These are phyloP conservation scores for Tinea semifulvella DNA, from an alignment of 2,888 invertebrate genomes.

Conservation along the genomic window DNA sequence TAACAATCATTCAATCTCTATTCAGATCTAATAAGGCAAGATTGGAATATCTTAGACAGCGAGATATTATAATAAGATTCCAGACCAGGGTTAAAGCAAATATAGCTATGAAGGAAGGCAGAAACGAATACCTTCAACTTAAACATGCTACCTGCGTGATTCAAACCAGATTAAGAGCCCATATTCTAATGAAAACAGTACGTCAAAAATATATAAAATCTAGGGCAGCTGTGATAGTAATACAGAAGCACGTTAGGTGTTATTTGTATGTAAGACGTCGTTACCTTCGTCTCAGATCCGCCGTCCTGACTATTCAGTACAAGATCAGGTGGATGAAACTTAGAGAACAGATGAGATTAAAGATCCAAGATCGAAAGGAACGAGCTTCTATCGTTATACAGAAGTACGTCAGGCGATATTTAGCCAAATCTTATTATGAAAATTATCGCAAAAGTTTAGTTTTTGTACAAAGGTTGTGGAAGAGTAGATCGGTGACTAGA, in stretches of 20 bases:
- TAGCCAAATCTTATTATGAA: conserved; percentile 34
- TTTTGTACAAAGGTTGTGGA: conserved; percentile 48
- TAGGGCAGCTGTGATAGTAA: conserved; percentile 16
- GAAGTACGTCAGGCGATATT: conserved; percentile 38
- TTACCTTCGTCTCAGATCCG: conserved; percentile 17
- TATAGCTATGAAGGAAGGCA: conserved; percentile 33
- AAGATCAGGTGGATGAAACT: conserved; percentile 22
- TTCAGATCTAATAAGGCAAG: conserved; percentile 26
- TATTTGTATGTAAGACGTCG: conserved; percentile 6
- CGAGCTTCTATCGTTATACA: conserved; percentile 40
- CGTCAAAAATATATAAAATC: conserved; percentile 22
- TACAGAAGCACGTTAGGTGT: conserved; percentile 21
- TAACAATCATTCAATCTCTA: not conserved
- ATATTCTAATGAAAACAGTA: conserved; percentile 34
- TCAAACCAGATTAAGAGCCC: conserved; percentile 46
- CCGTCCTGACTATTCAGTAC: conserved; percentile 23
- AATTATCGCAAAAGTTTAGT: conserved; percentile 32
- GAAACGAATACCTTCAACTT: conserved; percentile 29
- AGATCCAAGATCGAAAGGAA: conserved; percentile 24
- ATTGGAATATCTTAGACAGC: conserved; percentile 39
- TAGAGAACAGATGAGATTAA: conserved; percentile 23
- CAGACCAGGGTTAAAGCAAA: conserved; percentile 46
- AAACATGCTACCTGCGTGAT: conserved; percentile 26
- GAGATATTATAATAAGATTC: conserved; percentile 37
- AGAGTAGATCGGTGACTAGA: conserved; percentile 42